A percentile compares a stretch with the other conserved stretches of the same genome.
Evolutionary conservation across 2,797 vertebrate genomes (phyloP).

Genomic region (Smutsia gigantea): DNA sequence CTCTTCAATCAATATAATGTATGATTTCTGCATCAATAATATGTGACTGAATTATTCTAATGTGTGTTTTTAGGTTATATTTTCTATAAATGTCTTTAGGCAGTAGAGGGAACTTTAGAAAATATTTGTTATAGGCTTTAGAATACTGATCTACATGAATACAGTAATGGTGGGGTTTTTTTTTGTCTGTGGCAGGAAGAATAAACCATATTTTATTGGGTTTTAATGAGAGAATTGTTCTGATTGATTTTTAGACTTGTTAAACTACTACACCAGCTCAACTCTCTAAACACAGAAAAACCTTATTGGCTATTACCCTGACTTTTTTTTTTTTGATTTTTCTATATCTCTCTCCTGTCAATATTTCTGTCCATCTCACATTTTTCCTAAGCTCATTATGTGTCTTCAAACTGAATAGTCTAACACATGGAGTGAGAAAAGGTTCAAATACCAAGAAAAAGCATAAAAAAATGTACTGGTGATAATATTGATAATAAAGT

Average conservation of each 20-base stretch:
- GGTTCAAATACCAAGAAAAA: background rate
- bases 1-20: background rate
- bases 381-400: background rate
- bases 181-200: background rate
- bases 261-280: background rate
- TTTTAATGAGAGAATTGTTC: slow-evolving; percentile 9
- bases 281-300: background rate
- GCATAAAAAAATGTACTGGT: background rate
- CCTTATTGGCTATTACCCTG: background rate
- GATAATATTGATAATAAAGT: background rate
- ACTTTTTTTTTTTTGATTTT: background rate
- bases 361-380: background rate
- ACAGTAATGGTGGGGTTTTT: background rate
- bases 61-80: background rate
- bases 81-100: background rate
- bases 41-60: background rate
- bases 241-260: slow-evolving; percentile 6
- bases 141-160: background rate
- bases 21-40: background rate
- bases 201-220: background rate
- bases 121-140: background rate
- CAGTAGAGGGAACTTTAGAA: background rate
- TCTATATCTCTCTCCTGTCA: background rate
- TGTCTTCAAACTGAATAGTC: background rate
- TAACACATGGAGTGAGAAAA: background rate